These are phyloP conservation scores for Oryctolagus cuniculus DNA, from an alignment of 2,113 vertebrate genomes.

Conservation along the genomic window mOryCun1.1 NC_091448.1:8392501-8393000, in stretches of 20 bases:
- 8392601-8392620: not conserved
- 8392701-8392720: conserved; percentile 18
- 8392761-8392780: not conserved
- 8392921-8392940: not conserved
- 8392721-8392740: not conserved
- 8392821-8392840: not conserved
- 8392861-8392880: not conserved
- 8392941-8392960: not conserved
- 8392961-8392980: not conserved
- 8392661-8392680: not conserved
- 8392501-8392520: not conserved
- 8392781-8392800: not conserved
- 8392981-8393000: not conserved
- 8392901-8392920: not conserved
- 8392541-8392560: not conserved
- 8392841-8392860: not conserved
- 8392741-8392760: not conserved
- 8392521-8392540: not conserved
- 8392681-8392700: not conserved
- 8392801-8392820: conserved; percentile 19
- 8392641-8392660: conserved; percentile 14
- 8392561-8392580: not conserved
- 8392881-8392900: not conserved
- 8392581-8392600: not conserved
- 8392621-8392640: not conserved